These are phyloP conservation scores for Diadema setosum DNA, from an alignment of 35 echinoderm and acorn worm species.

Conservation along the genomic window DNA sequence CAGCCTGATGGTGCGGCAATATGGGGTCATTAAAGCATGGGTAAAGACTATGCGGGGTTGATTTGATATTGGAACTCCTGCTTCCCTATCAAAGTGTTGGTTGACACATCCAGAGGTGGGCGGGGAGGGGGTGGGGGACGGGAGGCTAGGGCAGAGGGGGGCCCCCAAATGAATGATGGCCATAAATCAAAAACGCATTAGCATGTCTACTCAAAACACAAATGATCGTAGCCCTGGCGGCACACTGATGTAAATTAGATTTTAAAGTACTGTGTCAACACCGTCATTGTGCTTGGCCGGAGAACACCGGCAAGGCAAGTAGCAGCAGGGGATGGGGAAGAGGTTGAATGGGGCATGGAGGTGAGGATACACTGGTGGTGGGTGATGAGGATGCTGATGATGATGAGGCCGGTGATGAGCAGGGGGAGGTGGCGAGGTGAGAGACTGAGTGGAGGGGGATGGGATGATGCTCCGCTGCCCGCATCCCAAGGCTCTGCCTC, in stretches of 20 bases:
- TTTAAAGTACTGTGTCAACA: constrained; percentile 27
- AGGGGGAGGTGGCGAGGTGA: neutral
- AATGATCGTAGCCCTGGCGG: neutral
- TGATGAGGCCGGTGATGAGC: neutral
- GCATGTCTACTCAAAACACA: constrained; percentile 3
- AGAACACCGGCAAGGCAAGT: neutral
- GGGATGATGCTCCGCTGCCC: no score
- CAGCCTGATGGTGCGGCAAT: neutral
- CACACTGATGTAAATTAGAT: neutral
- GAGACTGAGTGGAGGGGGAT: no score
- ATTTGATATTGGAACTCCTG: no score
- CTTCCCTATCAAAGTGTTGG: no score
- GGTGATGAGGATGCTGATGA: neutral
- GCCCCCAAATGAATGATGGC: neutral
- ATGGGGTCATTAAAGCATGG: neutral
- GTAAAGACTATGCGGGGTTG: neutral
- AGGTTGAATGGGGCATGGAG: neutral
- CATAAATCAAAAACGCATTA: constrained; percentile 31
- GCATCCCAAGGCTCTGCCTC: no score
- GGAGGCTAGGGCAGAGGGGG: neutral
- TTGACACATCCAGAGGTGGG: no score
- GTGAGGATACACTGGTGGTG: neutral
- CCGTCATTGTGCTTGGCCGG: neutral
- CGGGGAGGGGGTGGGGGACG: neutral
- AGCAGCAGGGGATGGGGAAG: neutral